Evolutionary conservation across 2,888 invertebrate species (phyloP).

Genomic region (Pyrochroa serraticornis): DNA sequence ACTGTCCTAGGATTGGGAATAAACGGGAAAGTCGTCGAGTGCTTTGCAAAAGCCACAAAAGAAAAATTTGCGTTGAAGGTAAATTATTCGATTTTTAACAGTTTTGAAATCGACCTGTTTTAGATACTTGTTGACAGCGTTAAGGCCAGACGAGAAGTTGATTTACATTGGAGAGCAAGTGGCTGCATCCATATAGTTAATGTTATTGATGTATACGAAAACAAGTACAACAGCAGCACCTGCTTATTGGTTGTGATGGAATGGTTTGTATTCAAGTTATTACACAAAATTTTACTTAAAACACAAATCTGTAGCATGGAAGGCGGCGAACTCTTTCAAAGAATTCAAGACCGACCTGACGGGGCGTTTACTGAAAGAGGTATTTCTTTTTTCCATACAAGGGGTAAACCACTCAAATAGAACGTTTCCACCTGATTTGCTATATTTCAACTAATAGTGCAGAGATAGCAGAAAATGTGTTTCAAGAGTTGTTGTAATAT

Average conservation of each 20-base stretch:
- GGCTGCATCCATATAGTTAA: slow-evolving; percentile 93
- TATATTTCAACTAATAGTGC: background rate
- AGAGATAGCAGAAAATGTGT: no score
- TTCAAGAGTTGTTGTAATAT: no score
- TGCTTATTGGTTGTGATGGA: slow-evolving; percentile 99
- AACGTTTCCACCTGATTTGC: background rate
- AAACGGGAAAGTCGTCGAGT: slow-evolving; percentile 98
- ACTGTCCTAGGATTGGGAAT: slow-evolving; percentile 96
- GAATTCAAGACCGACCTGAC: slow-evolving; percentile 94
- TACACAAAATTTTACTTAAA: slow-evolving; percentile 5
- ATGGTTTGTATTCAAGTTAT: slow-evolving; percentile 66
- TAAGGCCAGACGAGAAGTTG: slow-evolving; percentile 94
- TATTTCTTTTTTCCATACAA: slow-evolving; percentile 39
- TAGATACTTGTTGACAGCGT: slow-evolving; percentile 88
- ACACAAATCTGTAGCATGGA: slow-evolving; percentile 74
- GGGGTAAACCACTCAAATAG: background rate
- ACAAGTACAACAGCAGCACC: slow-evolving; percentile 88
- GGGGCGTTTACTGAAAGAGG: slow-evolving; percentile 96
- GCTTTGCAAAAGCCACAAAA: slow-evolving; percentile 76
- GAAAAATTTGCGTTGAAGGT: slow-evolving; percentile 93
- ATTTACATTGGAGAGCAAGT: slow-evolving; percentile 92
- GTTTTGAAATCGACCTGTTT: slow-evolving; percentile 29
- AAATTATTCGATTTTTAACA: slow-evolving; percentile 27
- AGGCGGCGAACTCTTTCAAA: slow-evolving; percentile 95
- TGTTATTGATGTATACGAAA: slow-evolving; percentile 93